Evolutionary conservation across 2,797 vertebrate genomes (phyloP).

Genomic region (Pitangus sulphuratus): DNA sequence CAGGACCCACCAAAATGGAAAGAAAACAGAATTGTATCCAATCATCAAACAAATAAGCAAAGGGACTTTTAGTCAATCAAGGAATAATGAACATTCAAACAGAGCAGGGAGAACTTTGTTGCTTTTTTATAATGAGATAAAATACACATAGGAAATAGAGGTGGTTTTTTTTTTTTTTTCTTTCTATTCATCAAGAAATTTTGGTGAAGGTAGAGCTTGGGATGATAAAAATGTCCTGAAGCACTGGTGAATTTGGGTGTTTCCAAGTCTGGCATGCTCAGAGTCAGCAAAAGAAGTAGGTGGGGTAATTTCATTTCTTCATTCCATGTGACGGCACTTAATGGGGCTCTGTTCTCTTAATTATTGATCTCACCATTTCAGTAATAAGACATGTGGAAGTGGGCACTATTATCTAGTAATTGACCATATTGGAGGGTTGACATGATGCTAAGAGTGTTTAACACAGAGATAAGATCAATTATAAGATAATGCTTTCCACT

Average conservation of each 20-base stretch:
- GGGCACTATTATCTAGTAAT: conserved; percentile 73
- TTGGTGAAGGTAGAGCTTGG: not conserved
- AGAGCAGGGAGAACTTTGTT: not conserved
- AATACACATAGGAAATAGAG: not conserved
- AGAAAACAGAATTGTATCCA: not conserved
- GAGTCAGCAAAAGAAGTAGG: not conserved
- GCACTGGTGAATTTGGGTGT: not conserved
- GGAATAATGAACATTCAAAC: not conserved
- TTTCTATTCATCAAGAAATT: not conserved
- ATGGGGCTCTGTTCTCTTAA: conserved; percentile 69
- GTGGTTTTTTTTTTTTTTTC: too few relatives aligned
- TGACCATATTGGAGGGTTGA: conserved; percentile 71
- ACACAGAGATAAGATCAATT: conserved; percentile 73
- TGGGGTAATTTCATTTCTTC: not conserved
- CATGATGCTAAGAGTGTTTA: conserved; percentile 74
- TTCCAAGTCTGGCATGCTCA: not conserved
- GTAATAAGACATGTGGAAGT: conserved; percentile 70
- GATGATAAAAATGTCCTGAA: not conserved
- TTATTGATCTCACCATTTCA: conserved; percentile 75
- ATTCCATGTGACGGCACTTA: not conserved
- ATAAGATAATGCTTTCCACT: conserved; percentile 60
- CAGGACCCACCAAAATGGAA: not conserved
- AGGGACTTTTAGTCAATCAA: not conserved
- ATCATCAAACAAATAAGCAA: not conserved
- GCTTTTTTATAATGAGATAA: not conserved